Evolutionary conservation across 1,140 invertebrate species (phyloP), one percentile per base, ranked within the genome.

Genomic region (Bradynema listronoti): DNA sequence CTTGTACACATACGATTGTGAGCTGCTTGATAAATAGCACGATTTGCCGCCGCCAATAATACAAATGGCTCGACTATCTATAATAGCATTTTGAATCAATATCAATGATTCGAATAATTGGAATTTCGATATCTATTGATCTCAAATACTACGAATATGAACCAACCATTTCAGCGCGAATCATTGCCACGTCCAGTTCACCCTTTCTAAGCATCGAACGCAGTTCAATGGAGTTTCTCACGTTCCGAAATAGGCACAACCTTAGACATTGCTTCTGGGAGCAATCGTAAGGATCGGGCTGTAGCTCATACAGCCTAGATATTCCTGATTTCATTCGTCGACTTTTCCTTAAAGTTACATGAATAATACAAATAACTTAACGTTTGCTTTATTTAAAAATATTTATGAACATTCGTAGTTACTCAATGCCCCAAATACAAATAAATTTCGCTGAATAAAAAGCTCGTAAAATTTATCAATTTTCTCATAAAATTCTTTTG

Each of bases 121-220:
- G 16, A 33, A 24, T 32, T 51, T 43, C n/a, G 16, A 69, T 33
- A n/a, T 53, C 3, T 47, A n/a, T n/a, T n/a, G n/a, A n/a, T n/a
- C n/a, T n/a, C n/a, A n/a, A n/a, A n/a, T n/a, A n/a, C n/a, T n/a
- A n/a, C n/a, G n/a, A n/a, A n/a, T n/a, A n/a, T n/a, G n/a, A n/a
- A n/a, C n/a, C n/a, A 11, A 75, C 73, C 30, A 78, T 36, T 61
- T 75, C 73, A 3, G 73, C 63, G 22, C 75, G 55, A 51, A 75
- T 73, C 24, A 75, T 52, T 3, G 75, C 66, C 11, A 68, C 69
- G 63, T 75, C 73, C 36, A 75, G 65, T 61, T 63, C 58, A 24
- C 73, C 73, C 4, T 52, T 58, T 24, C 71, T 43, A 19, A 75
- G n/a, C 19, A 65, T 50, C n/a, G 66, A 59, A 9, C 61, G 42